Evolutionary conservation across 2,113 vertebrate genomes (phyloP).

Genomic region (Syrrhaptes paradoxus): DNA sequence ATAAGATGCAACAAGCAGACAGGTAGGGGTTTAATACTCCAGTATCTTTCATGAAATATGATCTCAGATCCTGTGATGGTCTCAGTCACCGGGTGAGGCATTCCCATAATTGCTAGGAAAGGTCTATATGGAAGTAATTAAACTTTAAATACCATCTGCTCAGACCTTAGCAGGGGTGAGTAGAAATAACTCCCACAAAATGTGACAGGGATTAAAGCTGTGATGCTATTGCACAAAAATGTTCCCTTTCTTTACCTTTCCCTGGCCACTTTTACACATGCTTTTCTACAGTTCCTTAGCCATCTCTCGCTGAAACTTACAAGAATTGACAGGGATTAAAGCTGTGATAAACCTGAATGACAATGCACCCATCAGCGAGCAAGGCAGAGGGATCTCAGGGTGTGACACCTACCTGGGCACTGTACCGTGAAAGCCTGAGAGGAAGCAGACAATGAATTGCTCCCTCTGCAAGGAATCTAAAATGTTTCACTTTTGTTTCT

Average conservation of each 20-base stretch:
- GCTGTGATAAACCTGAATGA: neutral
- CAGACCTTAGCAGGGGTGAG: neutral
- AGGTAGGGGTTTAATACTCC: neutral
- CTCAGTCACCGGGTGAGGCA: neutral
- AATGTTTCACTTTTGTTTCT: neutral
- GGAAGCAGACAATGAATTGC: neutral
- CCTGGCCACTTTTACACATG: neutral
- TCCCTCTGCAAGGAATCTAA: neutral
- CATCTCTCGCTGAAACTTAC: neutral
- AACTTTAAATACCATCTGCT: neutral
- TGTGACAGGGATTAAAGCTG: no score
- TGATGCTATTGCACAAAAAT: rapidly evolving
- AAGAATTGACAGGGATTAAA: neutral
- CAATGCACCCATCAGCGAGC: neutral
- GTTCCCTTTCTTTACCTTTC: neutral
- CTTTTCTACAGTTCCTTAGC: neutral
- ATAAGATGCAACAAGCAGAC: neutral
- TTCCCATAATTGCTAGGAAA: neutral
- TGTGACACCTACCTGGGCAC: neutral
- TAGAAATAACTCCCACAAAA: neutral
- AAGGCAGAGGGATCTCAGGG: neutral
- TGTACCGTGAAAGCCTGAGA: neutral
- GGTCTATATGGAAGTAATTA: neutral
- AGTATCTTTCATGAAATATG: neutral
- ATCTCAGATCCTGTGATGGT: neutral